Percentiles rank a stretch among this genome's conserved stretches.
Conservation (phyloP, 2,888 invertebrate genomes). For the Rhamphomyia laevipes region DNA sequence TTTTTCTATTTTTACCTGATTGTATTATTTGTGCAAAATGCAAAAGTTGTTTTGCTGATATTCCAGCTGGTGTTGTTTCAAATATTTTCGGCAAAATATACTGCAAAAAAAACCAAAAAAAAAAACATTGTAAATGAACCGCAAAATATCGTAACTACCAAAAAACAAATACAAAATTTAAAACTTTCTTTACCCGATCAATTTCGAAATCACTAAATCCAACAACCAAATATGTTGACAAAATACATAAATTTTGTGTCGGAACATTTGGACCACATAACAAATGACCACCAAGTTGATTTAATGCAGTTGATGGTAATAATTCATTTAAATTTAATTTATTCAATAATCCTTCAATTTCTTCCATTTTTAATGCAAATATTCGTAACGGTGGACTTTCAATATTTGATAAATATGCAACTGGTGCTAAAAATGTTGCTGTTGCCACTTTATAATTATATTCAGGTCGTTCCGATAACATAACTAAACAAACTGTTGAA, state of each 20-base stretch:
- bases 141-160: constrained; percentile 13
- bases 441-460: constrained; percentile 28
- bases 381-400: constrained; percentile 26
- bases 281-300: constrained; percentile 30
- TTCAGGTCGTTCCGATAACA: constrained; percentile 24
- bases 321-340: constrained; percentile 31
- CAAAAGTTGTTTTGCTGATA: constrained; percentile 29
- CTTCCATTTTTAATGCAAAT: constrained; percentile 20
- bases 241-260: constrained; percentile 27
- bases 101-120: constrained; percentile 15
- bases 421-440: constrained; percentile 28
- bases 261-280: constrained; percentile 26
- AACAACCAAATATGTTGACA: constrained; percentile 29
- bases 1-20: constrained; percentile 23
- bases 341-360: constrained; percentile 27
- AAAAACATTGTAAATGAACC: constrained; percentile 5
- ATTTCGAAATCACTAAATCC: constrained; percentile 33
- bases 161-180: constrained; percentile 12
- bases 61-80: constrained; percentile 31
- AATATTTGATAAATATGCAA: constrained; percentile 24
- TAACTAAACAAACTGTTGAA: constrained; percentile 22
- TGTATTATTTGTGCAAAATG: constrained; percentile 32
- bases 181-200: constrained; percentile 31
- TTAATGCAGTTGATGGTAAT: constrained; percentile 28
- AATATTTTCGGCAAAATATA: constrained; percentile 27